These are phyloP conservation scores for Eunapius fragilis DNA, from an alignment of 37 sponge, comb jelly and placozoan species.

Conservation along the genomic window DNA sequence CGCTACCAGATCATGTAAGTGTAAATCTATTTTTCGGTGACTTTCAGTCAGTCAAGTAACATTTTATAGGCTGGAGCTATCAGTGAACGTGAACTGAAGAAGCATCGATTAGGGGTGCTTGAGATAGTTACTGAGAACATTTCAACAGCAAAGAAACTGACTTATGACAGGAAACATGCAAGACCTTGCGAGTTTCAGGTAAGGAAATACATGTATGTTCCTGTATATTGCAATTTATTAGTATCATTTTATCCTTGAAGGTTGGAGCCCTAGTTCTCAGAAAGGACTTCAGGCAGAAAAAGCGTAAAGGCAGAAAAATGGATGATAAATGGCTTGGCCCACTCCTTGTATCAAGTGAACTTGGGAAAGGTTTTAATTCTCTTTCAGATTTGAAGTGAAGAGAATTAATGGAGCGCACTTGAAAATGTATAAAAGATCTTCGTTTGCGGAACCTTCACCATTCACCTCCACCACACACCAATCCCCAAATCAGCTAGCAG, in stretches of 20 bases:
- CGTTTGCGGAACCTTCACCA: background rate
- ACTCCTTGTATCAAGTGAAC: background rate
- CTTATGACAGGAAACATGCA: slow-evolving; percentile 33
- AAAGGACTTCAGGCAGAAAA: slow-evolving; percentile 13
- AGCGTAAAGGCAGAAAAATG: slow-evolving; percentile 21
- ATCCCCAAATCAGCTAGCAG: background rate
- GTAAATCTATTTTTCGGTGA: background rate
- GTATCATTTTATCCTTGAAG: background rate
- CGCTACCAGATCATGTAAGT: background rate
- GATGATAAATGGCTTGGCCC: slow-evolving; percentile 27
- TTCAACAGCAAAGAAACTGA: slow-evolving; percentile 32
- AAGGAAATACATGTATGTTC: background rate
- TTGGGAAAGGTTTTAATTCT: slow-evolving; percentile 26
- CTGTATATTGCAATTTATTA: background rate
- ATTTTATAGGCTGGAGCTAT: background rate
- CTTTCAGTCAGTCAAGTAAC: background rate
- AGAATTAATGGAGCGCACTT: slow-evolving; percentile 26
- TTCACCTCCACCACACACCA: background rate
- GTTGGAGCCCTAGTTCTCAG: slow-evolving; percentile 1
- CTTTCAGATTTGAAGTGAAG: background rate
- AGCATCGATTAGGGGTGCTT: background rate
- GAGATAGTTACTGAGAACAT: slow-evolving; percentile 26
- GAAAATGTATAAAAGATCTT: background rate
- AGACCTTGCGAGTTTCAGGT: slow-evolving; percentile 9
- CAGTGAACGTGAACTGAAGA: background rate